Base-by-base conservation (phyloP, 2,113 vertebrate species). In the Sinocyclocheilus anshuiensis region DNA sequence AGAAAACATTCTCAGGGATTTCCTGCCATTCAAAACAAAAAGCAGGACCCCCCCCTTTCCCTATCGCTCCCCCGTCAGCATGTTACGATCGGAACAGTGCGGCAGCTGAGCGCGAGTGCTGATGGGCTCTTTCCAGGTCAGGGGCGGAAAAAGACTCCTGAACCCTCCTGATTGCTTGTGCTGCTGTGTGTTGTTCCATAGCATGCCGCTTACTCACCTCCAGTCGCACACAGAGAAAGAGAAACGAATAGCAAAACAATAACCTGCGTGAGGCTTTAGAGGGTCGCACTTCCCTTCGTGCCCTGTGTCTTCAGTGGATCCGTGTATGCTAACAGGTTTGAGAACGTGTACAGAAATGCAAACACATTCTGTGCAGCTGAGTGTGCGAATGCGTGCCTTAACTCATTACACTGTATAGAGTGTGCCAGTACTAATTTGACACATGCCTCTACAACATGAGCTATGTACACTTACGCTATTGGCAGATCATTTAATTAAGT, bases 1-100 rank as follows among this genome's bases (percentile, higher is more conserved):
- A 93, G 91, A 93, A 94, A 95, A 93, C 93, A 93, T 29, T 29
- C 29, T 29, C 29, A 29, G 1, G 29, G 29, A 29, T 29, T 26
- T 26, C 29, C 29, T 29, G 29, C 29, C 29, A 29, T 10, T 95
- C 90, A 95, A 89, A 91, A 67, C 86, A 74, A 89, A 87, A 90
- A 91, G 78, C 7, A 75, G 88, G 85, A 88, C 90, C 89, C 90
- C 88, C 88, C 87, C 18, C 9, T 55, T 86, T 85, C 88, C 55
- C 12, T 29, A 39, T 81, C 61, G 6, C 75, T 84, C 59, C 45
- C 71, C 69, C 53, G 8, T 72, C 48, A 16, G 81, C 81, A 72
- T 83, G 50, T 74, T 74, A 74, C 61, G 55, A 67, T 86, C 53
- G 77, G 77, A 74, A 81, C 33, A 80, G 55, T 39, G 63, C 26